Evolutionary conservation across 2,797 vertebrate genomes (phyloP).

Genomic region (Oryzias dopingdopingensis): DNA sequence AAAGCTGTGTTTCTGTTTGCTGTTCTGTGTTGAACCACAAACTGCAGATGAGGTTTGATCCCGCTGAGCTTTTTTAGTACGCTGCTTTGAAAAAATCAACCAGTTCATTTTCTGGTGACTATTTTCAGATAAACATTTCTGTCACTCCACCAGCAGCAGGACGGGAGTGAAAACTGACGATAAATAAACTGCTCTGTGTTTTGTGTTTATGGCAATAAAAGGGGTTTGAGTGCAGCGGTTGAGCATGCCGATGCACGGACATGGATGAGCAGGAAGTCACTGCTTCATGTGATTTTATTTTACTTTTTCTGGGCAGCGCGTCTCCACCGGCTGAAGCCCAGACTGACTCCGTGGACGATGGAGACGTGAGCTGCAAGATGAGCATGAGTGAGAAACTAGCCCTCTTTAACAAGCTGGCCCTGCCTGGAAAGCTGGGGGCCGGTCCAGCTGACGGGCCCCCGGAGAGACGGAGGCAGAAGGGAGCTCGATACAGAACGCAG

Average conservation of each 20-base stretch:
- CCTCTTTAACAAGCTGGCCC: slow-evolving; percentile 79
- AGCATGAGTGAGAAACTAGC: slow-evolving; percentile 82
- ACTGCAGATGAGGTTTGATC: no score
- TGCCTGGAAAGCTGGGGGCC: slow-evolving; percentile 49
- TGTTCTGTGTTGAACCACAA: no score
- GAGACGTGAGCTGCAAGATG: slow-evolving; percentile 75
- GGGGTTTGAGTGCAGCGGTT: background rate
- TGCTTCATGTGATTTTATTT: background rate
- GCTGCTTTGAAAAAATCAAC: background rate
- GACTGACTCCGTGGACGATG: slow-evolving; percentile 48
- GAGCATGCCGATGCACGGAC: no score
- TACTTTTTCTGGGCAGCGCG: slow-evolving; percentile 27
- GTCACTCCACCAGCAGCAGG: slow-evolving; percentile 5
- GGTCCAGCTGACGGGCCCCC: slow-evolving; percentile 33
- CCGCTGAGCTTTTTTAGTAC: no score
- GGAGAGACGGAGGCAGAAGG: slow-evolving; percentile 78
- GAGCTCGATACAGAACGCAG: slow-evolving; percentile 78
- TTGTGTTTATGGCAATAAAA: slow-evolving; percentile 2
- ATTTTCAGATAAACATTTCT: slow-evolving; percentile 24
- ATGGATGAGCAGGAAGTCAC: no score
- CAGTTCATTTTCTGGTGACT: background rate
- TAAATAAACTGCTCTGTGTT: slow-evolving; percentile 11
- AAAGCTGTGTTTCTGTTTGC: no score
- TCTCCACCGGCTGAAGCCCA: slow-evolving; percentile 44
- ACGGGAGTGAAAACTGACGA: background rate